These are phyloP conservation scores for Ostrea edulis DNA, from an alignment of 1,140 invertebrate species.

Conservation along the genomic window DNA sequence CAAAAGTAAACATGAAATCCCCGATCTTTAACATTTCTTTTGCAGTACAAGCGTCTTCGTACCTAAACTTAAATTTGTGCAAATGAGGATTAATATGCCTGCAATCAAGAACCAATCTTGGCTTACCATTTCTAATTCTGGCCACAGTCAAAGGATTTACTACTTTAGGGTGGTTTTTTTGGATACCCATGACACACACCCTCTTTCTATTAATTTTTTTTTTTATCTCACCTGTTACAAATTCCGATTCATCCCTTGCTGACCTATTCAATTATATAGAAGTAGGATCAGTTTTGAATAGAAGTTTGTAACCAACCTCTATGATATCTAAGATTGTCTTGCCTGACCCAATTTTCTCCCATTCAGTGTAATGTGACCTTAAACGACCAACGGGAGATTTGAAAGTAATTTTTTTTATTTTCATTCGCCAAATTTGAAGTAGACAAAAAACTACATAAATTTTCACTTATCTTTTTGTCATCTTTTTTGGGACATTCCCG, in stretches of 20 bases:
- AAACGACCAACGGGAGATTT: slow-evolving; percentile 47
- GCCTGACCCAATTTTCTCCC: slow-evolving; percentile 28
- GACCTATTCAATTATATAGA: slow-evolving; percentile 30
- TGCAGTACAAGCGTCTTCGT: slow-evolving; percentile 42
- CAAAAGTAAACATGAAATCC: slow-evolving; percentile 51
- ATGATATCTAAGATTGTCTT: slow-evolving; percentile 34
- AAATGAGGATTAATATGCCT: slow-evolving; percentile 52
- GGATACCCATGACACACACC: slow-evolving; percentile 10
- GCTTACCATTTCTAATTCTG: slow-evolving; percentile 32
- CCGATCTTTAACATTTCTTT: slow-evolving; percentile 35
- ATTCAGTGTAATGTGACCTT: background rate
- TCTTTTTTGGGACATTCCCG: background rate
- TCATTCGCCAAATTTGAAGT: too few species aligned
- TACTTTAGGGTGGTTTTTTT: too few species aligned
- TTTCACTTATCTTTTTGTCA: slow-evolving; percentile 5
- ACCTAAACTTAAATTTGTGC: slow-evolving; percentile 50
- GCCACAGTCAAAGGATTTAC: slow-evolving; percentile 47
- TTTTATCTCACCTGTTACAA: slow-evolving; percentile 38
- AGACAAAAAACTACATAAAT: background rate
- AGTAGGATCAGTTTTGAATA: slow-evolving; percentile 33
- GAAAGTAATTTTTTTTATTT: background rate
- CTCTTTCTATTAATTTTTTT: slow-evolving; percentile 12
- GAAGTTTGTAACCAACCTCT: slow-evolving; percentile 28
- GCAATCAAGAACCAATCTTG: slow-evolving; percentile 36
- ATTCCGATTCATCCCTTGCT: slow-evolving; percentile 29